Percentiles rank a stretch among this genome's conserved stretches.
Evolutionary conservation across 2,888 invertebrate genomes (phyloP).

Genomic region (Tyria jacobaeae): DNA sequence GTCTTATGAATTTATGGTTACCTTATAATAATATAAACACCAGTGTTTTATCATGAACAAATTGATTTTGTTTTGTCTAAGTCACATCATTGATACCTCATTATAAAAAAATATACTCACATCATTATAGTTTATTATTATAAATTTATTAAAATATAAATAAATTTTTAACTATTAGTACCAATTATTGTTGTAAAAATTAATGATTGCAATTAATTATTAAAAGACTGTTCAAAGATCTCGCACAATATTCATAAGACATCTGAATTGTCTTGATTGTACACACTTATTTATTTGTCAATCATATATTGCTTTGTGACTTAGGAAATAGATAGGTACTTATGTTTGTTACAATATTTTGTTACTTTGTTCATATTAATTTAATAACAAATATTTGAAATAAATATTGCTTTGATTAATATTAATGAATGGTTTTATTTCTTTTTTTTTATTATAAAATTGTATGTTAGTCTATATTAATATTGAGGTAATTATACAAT

Average conservation of each 20-base stretch:
- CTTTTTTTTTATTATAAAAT: too few species aligned
- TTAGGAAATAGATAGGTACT: conserved; percentile 76
- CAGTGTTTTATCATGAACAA: conserved; percentile 69
- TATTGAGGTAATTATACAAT: too few species aligned
- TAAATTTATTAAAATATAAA: too few species aligned
- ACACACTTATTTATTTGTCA: conserved; percentile 37
- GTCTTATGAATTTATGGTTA: conserved; percentile 68
- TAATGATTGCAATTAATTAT: conserved; percentile 19
- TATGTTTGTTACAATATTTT: conserved; percentile 84
- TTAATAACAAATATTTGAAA: conserved; percentile 77
- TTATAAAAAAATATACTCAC: not conserved
- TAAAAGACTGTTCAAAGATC: conserved; percentile 49
- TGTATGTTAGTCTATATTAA: too few species aligned
- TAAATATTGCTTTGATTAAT: conserved; percentile 79
- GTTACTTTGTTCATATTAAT: conserved; percentile 78
- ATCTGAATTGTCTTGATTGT: conserved; percentile 22
- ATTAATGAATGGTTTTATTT: conserved; percentile 35
- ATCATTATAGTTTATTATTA: too few species aligned
- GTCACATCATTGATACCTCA: conserved; percentile 59
- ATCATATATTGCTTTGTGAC: conserved; percentile 71
- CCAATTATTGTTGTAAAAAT: conserved; percentile 18
- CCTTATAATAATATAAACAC: conserved; percentile 63
- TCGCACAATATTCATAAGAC: conserved; percentile 30
- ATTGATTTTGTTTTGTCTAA: conserved; percentile 70
- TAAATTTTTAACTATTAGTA: conserved; percentile 23